Conservation (phyloP, 1,140 invertebrate genomes). For the Archegozetes longisetosus region DNA sequence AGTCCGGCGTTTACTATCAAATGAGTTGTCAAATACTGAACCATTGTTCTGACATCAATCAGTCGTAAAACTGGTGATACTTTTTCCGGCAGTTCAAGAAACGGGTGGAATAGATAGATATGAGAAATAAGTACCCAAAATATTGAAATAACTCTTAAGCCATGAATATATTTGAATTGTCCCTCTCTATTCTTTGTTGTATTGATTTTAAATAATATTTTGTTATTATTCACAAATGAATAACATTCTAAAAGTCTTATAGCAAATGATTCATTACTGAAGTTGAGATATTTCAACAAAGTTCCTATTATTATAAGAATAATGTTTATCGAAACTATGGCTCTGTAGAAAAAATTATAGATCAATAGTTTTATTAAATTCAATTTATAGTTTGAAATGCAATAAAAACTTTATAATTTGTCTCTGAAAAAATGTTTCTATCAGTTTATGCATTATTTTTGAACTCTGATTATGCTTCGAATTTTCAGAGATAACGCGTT, state of each 20-base stretch:
- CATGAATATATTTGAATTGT: slow-evolving; percentile 13
- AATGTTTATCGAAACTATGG: no score
- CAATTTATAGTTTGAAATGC: no score
- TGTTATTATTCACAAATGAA: neutral
- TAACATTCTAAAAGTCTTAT: neutral
- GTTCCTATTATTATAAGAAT: no score
- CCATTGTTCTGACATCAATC: neutral
- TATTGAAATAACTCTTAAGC: slow-evolving; percentile 1
- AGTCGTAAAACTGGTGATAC: neutral
- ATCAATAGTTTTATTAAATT: no score
- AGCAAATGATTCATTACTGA: neutral
- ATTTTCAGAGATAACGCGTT: no score
- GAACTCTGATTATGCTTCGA: no score
- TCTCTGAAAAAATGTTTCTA: no score
- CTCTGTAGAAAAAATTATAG: no score
- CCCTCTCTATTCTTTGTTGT: neutral
- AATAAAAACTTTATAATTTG: no score
- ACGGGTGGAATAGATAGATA: slow-evolving; percentile 6
- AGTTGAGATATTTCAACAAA: no score
- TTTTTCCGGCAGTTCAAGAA: neutral
- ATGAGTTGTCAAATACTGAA: neutral
- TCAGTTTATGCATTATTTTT: no score
- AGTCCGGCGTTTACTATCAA: slow-evolving; percentile 6
- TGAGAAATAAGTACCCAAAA: slow-evolving; percentile 3
- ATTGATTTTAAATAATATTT: slow-evolving; percentile 1